Evolutionary conservation across 1,140 invertebrate genomes (phyloP).

Genomic region (Holotrichia oblita): DNA sequence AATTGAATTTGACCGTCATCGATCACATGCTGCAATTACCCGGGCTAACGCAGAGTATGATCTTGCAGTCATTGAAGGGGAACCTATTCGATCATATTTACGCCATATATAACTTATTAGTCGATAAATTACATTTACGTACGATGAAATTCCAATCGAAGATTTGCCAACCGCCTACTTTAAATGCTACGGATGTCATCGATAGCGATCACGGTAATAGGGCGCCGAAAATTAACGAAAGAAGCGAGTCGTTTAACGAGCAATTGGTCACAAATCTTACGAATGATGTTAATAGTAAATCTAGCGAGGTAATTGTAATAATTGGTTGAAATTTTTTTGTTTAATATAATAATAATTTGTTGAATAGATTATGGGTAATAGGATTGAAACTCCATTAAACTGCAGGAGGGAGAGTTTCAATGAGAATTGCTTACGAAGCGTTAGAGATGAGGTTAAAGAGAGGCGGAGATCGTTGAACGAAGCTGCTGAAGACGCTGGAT

Average conservation of each 20-base stretch:
- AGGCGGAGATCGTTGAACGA: constrained; percentile 51
- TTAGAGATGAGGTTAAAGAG: constrained; percentile 50
- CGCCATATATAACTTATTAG: constrained; percentile 94
- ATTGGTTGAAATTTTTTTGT: neutral
- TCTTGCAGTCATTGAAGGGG: constrained; percentile 82
- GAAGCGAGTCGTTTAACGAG: constrained; percentile 59
- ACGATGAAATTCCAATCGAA: constrained; percentile 59
- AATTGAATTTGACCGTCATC: constrained; percentile 69
- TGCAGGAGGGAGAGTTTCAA: constrained; percentile 59
- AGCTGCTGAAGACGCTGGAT: constrained; percentile 62
- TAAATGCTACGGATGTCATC: neutral
- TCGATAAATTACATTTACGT: constrained; percentile 76
- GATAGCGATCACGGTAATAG: neutral
- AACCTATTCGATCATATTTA: constrained; percentile 95
- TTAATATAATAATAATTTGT: no score
- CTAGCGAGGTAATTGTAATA: constrained; percentile 33
- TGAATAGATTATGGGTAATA: constrained; percentile 27
- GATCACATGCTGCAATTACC: constrained; percentile 86
- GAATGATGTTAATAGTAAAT: constrained; percentile 41
- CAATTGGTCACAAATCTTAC: constrained; percentile 52
- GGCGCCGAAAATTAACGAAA: constrained; percentile 54
- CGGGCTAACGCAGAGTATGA: constrained; percentile 76
- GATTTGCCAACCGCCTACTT: constrained; percentile 52
- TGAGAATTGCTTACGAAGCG: constrained; percentile 55
- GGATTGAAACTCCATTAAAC: constrained; percentile 47